phyloP scores from a whole-genome alignment of 2,888 invertebrate genomes.

The Sepioteuthis lessoniana region DNA sequence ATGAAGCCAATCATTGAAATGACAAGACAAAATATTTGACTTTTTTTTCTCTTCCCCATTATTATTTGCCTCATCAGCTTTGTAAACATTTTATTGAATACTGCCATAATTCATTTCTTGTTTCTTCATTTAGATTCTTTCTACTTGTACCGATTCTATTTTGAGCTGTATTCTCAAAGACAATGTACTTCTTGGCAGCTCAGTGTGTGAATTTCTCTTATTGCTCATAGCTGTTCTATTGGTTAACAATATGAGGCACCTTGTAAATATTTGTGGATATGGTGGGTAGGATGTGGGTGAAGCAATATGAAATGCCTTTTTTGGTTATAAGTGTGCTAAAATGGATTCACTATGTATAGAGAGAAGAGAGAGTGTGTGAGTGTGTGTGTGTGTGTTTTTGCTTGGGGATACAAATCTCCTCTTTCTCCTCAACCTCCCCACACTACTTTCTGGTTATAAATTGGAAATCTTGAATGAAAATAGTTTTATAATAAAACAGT shows the following conservation, averaged over 20 bases:
- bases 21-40: neutral
- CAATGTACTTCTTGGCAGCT: neutral
- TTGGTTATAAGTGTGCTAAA: neutral
- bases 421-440: neutral
- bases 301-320: neutral
- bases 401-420: neutral
- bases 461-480: neutral
- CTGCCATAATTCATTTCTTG: neutral
- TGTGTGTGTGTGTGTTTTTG: neutral
- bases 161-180: neutral
- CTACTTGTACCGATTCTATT: neutral
- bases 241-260: neutral
- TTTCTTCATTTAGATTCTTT: neutral
- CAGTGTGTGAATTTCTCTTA: neutral
- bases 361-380: no score
- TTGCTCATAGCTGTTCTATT: neutral
- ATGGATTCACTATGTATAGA: neutral
- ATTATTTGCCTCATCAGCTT: neutral
- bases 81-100: neutral
- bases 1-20: no score
- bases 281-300: neutral
- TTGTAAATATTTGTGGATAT: neutral
- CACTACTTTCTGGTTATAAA: neutral
- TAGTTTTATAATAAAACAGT: neutral
- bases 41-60: neutral